These are phyloP conservation scores for Latrodectus elegans DNA, from an alignment of 2,888 invertebrate species.

Conservation along the genomic window DNA sequence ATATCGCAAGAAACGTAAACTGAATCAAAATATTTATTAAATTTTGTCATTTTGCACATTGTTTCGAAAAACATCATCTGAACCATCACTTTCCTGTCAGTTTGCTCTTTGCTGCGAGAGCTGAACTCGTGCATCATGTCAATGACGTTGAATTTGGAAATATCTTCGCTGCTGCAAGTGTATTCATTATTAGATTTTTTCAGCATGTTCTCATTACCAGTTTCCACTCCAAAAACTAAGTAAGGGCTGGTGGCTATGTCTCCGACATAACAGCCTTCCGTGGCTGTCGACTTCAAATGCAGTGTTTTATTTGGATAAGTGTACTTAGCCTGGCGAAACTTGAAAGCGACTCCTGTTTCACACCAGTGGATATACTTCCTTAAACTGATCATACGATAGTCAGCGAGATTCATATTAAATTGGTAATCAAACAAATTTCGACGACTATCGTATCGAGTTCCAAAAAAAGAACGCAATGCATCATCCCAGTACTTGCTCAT, in stretches of 20 bases:
- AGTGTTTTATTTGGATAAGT: slow-evolving; percentile 53
- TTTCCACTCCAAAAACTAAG: slow-evolving; percentile 52
- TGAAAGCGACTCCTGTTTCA: slow-evolving; percentile 57
- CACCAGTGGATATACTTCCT: slow-evolving; percentile 53
- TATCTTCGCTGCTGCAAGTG: slow-evolving; percentile 43
- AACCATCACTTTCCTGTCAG: slow-evolving; percentile 1
- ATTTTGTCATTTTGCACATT: slow-evolving; percentile 20
- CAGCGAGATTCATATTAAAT: slow-evolving; percentile 44
- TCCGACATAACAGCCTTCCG: slow-evolving; percentile 17
- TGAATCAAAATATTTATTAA: slow-evolving; percentile 36
- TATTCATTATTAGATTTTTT: slow-evolving; percentile 42
- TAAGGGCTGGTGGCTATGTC: slow-evolving; percentile 57
- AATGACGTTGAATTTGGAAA: slow-evolving; percentile 48
- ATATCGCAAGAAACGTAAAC: slow-evolving; percentile 55
- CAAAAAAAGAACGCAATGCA: slow-evolving; percentile 38
- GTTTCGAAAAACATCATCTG: slow-evolving; percentile 27
- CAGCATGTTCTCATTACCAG: slow-evolving; percentile 13
- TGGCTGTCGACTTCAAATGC: not conserved
- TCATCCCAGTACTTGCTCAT: slow-evolving; percentile 49
- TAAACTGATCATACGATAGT: slow-evolving; percentile 41
- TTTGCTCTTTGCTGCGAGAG: not conserved
- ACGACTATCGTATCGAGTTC: slow-evolving; percentile 41
- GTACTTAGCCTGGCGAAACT: slow-evolving; percentile 42
- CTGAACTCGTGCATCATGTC: slow-evolving; percentile 41
- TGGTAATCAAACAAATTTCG: slow-evolving; percentile 53